Conservation (phyloP, 2,797 vertebrate genomes). For the Aplochiton taeniatus region DNA sequence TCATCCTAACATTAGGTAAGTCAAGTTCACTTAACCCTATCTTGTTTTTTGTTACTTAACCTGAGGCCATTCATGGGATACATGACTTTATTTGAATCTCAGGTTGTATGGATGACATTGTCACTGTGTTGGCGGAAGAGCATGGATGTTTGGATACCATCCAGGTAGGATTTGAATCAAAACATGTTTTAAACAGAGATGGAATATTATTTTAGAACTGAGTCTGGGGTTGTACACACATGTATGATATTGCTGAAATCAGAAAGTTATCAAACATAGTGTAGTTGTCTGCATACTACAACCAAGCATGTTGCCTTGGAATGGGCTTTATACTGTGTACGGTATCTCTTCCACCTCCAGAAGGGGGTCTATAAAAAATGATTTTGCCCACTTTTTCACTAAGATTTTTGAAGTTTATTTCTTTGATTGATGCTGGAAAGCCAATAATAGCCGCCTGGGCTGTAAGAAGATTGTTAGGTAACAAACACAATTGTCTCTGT, state of each 20-base stretch:
- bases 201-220: background rate
- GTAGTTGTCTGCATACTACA: no score
- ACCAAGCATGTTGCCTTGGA: background rate
- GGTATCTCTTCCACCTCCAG: background rate
- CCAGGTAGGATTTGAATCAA: constrained; percentile 77
- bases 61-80: constrained; percentile 8
- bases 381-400: background rate
- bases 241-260: background rate
- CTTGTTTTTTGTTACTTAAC: constrained; percentile 8
- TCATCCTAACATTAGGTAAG: constrained; percentile 92
- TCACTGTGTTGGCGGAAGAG: constrained; percentile 92
- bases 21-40: constrained; percentile 3
- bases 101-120: constrained; percentile 94
- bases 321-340: background rate
- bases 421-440: constrained; percentile 10
- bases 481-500: constrained; percentile 24
- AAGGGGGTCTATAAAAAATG: constrained; percentile 21
- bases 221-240: background rate
- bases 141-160: constrained; percentile 90
- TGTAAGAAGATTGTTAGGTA: background rate
- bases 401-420: constrained; percentile 34
- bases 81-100: constrained; percentile 27
- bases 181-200: background rate
- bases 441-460: background rate
- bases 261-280: no score